Conservation (phyloP, 2,113 vertebrate species). For the Psilopogon haemacephalus region DNA sequence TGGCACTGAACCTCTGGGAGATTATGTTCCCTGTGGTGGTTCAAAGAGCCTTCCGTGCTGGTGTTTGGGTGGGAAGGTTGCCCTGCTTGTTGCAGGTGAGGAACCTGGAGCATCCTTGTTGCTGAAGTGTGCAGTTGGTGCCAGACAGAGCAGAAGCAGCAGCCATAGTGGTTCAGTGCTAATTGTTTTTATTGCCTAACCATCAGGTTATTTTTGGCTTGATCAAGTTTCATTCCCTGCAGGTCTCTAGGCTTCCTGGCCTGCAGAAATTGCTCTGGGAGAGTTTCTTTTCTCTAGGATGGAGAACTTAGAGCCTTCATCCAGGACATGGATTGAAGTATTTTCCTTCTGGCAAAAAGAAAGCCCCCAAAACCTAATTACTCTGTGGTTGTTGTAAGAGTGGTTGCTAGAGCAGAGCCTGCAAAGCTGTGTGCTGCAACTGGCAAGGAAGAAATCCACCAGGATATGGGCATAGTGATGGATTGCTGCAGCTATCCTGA, state of each 20-base stretch:
- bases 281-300: background rate
- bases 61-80: background rate
- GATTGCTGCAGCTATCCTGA: background rate
- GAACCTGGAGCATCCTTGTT: background rate
- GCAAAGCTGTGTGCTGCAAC: background rate
- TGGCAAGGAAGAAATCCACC: background rate
- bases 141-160: background rate
- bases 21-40: background rate
- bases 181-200: constrained; percentile 30
- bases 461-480: background rate
- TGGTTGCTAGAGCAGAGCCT: background rate
- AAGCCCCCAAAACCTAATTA: background rate
- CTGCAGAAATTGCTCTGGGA: background rate
- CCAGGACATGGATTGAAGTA: background rate
- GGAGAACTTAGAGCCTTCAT: background rate
- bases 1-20: background rate
- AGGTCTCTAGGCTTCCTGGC: background rate
- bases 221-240: background rate
- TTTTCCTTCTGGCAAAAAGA: background rate
- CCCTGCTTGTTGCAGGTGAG: background rate
- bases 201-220: constrained; percentile 16
- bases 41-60: background rate
- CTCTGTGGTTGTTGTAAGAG: background rate
- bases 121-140: background rate
- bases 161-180: background rate